Base-by-base conservation (phyloP, 2,888 invertebrate species). In the Gibbula magus region DNA sequence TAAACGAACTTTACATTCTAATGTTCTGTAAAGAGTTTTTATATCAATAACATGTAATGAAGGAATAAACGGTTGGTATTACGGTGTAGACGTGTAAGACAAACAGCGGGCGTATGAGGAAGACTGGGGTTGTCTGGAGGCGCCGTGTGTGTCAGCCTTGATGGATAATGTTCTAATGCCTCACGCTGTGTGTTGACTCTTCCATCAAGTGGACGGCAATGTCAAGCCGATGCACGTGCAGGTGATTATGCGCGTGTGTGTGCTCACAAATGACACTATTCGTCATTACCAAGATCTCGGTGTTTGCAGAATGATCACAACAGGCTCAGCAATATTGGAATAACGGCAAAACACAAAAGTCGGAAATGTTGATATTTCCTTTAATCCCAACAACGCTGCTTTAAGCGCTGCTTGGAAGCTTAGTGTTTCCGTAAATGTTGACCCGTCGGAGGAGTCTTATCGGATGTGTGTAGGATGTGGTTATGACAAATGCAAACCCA, bases 311-410 rank as follows among this genome's bases (percentile, higher is more conserved):
- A 70, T 16, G 32, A 39, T 8, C 10, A 8, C 29, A 20, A 35
- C n/a, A 70, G 39, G 70, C 39, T 39, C 70, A 70, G 20, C 70
- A 39, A 70, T 70, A 70, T 35, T 70, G 39, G 20, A 39, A 39
- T 70, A 35, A 70, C 39, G 70, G 25, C 45, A 70, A 70, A 70
- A 70, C 70, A 70, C 32, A 35, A 70, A 39, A 70, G 70, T 70
- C 39, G 20, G 35, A 20, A 20, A 70, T 32, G 29, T 32, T 39
- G 35, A 70, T 70, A 70, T 70, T 70, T 70, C 70, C 39, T 13
- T 39, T 35, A 35, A 70, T 35, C 70, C 39, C 35, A 70, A 39
- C 70, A 70, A 70, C 70, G 70, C 32, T 35, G 29, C 25, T 20
- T 61, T 25, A 61, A 61, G 61, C 61, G 61, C 61, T 61, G 61